Evolutionary conservation across 2,797 vertebrate genomes (phyloP).

Genomic region (Rhincodon typus): DNA sequence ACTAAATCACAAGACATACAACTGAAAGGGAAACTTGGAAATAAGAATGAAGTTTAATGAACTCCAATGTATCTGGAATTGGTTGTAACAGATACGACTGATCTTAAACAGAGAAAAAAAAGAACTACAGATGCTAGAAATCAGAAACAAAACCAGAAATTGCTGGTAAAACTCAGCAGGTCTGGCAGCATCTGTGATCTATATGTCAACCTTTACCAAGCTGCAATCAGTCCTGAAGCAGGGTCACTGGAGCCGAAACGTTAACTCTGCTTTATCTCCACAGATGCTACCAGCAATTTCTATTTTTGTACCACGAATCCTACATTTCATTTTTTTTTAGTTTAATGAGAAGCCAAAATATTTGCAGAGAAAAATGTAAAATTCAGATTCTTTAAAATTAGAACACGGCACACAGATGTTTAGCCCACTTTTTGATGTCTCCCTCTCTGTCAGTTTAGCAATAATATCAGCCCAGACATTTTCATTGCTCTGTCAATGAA

Average conservation of each 20-base stretch:
- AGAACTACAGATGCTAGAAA: no score
- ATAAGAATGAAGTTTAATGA: background rate
- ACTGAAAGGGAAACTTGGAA: background rate
- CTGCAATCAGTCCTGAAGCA: no score
- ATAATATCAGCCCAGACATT: no score
- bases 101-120: background rate
- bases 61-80: background rate
- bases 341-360: background rate
- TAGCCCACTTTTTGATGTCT: background rate
- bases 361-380: background rate
- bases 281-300: no score
- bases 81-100: background rate
- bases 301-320: background rate
- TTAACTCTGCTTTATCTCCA: no score
- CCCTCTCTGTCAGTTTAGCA: background rate
- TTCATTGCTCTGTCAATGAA: no score
- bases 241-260: no score
- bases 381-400: background rate
- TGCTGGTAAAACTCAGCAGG: no score
- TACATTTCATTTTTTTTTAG: background rate
- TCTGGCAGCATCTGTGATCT: no score
- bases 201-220: no score
- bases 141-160: no score
- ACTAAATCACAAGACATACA: background rate
- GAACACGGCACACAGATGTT: background rate